Conservation (phyloP, 2,797 vertebrate species). For the Microctenopoma stevenorrisi region DNA sequence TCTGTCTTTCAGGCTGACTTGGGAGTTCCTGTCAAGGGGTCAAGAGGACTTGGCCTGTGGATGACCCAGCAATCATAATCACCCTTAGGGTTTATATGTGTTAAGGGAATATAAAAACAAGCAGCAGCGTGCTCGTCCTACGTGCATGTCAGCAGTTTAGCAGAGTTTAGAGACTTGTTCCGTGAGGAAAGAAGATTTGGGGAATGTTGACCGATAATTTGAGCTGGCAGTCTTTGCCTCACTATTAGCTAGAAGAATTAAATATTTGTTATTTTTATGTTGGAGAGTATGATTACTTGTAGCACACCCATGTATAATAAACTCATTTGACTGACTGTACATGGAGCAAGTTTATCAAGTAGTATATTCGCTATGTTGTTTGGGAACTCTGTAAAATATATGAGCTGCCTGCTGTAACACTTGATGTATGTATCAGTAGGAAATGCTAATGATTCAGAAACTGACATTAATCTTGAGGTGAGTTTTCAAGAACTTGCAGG, state of each 20-base stretch:
- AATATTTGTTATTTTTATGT: background rate
- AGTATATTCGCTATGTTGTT: background rate
- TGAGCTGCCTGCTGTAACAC: background rate
- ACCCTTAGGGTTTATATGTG: conserved; percentile 27
- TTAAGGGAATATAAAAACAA: conserved; percentile 29
- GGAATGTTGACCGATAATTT: conserved; percentile 14
- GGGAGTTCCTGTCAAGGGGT: conserved; percentile 33
- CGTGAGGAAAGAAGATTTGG: conserved; percentile 5
- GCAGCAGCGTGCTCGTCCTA: conserved; percentile 26
- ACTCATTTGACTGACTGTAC: no score
- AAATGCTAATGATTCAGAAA: conserved; percentile 13
- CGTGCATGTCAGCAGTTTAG: conserved; percentile 42
- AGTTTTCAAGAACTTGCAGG: conserved; percentile 12
- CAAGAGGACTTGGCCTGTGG: conserved; percentile 35
- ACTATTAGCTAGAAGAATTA: background rate
- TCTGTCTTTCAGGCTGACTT: conserved; percentile 61
- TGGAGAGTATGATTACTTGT: no score
- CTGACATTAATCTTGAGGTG: conserved; percentile 2
- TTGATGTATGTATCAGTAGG: background rate
- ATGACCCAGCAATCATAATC: conserved; percentile 52
- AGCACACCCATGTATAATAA: no score
- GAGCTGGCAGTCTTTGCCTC: background rate
- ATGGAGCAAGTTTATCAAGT: background rate
- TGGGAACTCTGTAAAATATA: conserved; percentile 4
- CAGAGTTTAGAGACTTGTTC: conserved; percentile 20